Conservation (phyloP, 2,113 vertebrate species). For the Callorhinus ursinus region DNA sequence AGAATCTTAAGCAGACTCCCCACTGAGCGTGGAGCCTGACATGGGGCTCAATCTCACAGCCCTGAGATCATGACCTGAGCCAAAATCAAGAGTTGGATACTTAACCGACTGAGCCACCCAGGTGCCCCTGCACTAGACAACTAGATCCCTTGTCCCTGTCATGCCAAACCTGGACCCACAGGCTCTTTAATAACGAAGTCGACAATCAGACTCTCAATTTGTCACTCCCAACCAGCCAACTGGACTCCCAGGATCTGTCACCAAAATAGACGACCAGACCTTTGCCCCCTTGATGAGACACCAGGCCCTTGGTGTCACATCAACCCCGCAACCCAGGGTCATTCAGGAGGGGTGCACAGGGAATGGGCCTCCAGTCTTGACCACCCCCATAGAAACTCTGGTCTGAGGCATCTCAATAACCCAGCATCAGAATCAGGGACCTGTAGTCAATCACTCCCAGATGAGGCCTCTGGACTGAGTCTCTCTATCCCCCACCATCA, state of each 20-base stretch:
- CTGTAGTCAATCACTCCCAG: background rate
- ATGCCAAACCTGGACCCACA: background rate
- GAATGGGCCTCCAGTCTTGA: background rate
- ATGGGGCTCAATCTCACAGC: background rate
- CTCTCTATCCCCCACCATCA: too few relatives aligned
- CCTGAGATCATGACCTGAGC: background rate
- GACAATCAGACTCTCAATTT: background rate
- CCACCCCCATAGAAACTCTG: background rate
- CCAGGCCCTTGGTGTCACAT: background rate
- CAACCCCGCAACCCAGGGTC: background rate
- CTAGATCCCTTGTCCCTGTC: background rate
- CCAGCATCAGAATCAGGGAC: background rate
- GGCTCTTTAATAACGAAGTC: background rate
- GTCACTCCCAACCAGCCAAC: background rate
- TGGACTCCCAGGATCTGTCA: background rate
- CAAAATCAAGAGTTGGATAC: background rate
- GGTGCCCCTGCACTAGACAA: background rate
- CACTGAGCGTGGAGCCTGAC: background rate
- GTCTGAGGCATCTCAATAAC: background rate
- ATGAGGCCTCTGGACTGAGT: background rate
- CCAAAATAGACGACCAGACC: background rate
- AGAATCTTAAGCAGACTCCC: background rate
- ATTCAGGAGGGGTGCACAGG: background rate
- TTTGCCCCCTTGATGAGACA: background rate
- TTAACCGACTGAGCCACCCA: background rate